These are phyloP conservation scores for Spinibarbus caldwelli DNA, from an alignment of 2,797 vertebrate species.

Conservation along the genomic window DNA sequence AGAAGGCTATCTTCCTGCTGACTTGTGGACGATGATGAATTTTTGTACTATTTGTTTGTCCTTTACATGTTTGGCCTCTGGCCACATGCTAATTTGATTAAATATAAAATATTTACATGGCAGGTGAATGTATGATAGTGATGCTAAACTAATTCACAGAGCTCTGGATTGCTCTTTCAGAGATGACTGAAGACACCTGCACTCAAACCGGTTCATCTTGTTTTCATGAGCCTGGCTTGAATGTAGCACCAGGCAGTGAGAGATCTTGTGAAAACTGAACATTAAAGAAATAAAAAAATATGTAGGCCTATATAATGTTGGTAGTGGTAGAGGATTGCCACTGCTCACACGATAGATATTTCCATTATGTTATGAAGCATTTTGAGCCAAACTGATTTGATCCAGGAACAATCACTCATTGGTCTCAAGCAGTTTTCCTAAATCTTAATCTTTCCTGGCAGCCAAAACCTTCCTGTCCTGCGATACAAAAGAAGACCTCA, in stretches of 20 bases:
- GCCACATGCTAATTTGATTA: slow-evolving; percentile 16
- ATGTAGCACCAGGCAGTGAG: background rate
- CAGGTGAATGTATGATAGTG: background rate
- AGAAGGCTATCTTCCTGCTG: background rate
- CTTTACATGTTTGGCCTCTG: background rate
- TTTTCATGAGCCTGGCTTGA: slow-evolving; percentile 9
- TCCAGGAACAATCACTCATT: slow-evolving; percentile 1
- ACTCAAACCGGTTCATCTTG: slow-evolving; percentile 17
- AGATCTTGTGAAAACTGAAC: background rate
- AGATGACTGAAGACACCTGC: slow-evolving; percentile 14
- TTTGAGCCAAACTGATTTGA: background rate
- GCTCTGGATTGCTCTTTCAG: background rate
- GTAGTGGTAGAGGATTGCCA: too few species aligned
- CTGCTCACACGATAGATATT: background rate
- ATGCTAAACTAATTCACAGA: background rate
- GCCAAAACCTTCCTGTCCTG: background rate
- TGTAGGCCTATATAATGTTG: background rate
- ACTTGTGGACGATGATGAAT: background rate
- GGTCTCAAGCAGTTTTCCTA: slow-evolving; percentile 13
- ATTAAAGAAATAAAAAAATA: background rate
- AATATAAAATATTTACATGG: slow-evolving; percentile 22
- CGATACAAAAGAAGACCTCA: slow-evolving; percentile 3
- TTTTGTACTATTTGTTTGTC: background rate
- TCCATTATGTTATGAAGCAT: background rate
- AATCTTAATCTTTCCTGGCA: slow-evolving; percentile 10